A percentile compares a stretch with the other conserved stretches of the same genome.
These are phyloP conservation scores for Mixornis gularis DNA, from an alignment of 2,113 vertebrate species.

Conservation along the genomic window DNA sequence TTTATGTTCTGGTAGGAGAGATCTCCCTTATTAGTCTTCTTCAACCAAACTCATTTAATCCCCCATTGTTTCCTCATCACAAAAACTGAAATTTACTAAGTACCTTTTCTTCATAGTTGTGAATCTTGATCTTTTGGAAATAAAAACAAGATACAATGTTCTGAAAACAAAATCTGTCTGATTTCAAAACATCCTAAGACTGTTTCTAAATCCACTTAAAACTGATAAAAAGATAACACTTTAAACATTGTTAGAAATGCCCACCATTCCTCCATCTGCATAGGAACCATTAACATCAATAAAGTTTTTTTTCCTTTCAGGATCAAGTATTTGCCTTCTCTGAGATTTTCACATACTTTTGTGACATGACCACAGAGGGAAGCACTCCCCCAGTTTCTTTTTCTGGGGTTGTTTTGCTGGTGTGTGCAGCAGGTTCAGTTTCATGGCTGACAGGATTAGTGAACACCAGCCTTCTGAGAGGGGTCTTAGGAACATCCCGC, in stretches of 20 bases:
- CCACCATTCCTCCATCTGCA: neutral
- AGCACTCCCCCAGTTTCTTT: neutral
- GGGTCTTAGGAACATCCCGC: neutral
- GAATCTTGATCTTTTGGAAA: neutral
- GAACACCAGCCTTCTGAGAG: slow-evolving; percentile 16
- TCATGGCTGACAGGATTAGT: slow-evolving; percentile 40
- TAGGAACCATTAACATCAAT: neutral
- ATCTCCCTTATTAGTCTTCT: neutral
- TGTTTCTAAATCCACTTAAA: neutral
- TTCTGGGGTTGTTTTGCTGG: neutral
- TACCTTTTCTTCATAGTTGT: neutral
- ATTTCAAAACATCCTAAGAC: neutral
- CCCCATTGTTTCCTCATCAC: neutral
- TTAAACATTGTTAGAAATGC: neutral
- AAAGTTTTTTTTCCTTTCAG: neutral
- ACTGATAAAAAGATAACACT: neutral
- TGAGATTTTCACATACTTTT: neutral
- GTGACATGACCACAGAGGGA: neutral
- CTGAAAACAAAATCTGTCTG: neutral
- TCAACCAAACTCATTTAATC: neutral
- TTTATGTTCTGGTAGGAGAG: accelerated
- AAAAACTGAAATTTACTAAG: neutral
- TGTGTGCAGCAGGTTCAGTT: slow-evolving; percentile 36
- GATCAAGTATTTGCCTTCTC: neutral
- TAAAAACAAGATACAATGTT: neutral